These are phyloP conservation scores for Megathymus violae DNA, from an alignment of 1,140 invertebrate genomes.

Conservation along the genomic window DNA sequence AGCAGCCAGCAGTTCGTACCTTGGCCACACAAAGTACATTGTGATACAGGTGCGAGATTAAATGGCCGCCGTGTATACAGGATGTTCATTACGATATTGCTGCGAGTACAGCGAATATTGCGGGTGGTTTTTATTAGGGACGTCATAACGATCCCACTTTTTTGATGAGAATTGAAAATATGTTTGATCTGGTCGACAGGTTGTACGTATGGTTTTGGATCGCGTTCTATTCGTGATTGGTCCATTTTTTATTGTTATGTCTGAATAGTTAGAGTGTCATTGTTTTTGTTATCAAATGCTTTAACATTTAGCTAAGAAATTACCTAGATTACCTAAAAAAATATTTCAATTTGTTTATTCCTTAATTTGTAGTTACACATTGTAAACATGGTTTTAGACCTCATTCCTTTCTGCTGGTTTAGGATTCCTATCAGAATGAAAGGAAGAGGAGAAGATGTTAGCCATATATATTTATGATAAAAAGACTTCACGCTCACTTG, in stretches of 20 bases:
- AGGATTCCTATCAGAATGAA: no score
- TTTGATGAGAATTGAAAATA: constrained; percentile 80
- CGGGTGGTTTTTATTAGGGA: constrained; percentile 72
- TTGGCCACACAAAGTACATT: constrained; percentile 50
- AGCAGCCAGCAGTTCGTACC: constrained; percentile 26
- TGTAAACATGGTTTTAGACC: no score
- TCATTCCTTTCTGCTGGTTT: no score
- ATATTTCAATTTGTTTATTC: no score
- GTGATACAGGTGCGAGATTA: constrained; percentile 80
- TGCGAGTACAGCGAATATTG: constrained; percentile 72
- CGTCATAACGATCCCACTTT: constrained; percentile 71
- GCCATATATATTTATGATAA: no score
- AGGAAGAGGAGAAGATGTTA: no score
- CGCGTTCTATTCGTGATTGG: neutral
- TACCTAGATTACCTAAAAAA: no score
- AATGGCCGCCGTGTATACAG: constrained; percentile 77
- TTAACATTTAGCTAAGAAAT: no score
- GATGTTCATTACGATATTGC: constrained; percentile 81
- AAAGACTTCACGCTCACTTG: no score
- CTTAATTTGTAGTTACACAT: no score
- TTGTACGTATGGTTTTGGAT: constrained; percentile 33
- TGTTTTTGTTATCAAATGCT: no score
- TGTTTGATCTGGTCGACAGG: constrained; percentile 61
- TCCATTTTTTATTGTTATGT: neutral
- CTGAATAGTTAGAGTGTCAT: no score